A percentile compares a stretch with the other conserved stretches of the same genome.
Evolutionary conservation across 1,140 invertebrate species (phyloP).

Genomic region (Ganaspis sp.): DNA sequence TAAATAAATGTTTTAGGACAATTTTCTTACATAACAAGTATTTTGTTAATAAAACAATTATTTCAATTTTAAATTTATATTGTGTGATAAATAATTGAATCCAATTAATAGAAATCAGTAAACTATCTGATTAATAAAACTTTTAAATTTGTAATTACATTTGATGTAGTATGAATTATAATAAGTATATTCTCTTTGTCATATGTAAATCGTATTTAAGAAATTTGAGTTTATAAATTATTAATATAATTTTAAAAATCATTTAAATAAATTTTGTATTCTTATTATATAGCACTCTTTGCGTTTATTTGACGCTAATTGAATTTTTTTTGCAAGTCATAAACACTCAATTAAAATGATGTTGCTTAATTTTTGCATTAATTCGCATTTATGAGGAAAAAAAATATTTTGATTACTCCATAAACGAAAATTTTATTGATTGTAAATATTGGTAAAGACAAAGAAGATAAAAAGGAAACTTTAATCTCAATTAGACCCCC

Average conservation of each 20-base stretch:
- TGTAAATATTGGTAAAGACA: conserved; percentile 31
- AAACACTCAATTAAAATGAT: neutral
- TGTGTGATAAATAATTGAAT: too few species aligned
- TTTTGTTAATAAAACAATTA: too few species aligned
- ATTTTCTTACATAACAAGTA: too few species aligned
- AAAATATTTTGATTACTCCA: conserved; percentile 8
- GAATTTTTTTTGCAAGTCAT: neutral
- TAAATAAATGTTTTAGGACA: too few species aligned
- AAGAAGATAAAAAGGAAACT: conserved; percentile 22
- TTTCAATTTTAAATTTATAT: too few species aligned
- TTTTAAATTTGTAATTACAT: too few species aligned
- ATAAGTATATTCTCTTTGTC: too few species aligned
- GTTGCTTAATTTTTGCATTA: neutral
- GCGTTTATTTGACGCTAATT: neutral
- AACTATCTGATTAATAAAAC: too few species aligned
- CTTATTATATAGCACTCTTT: neutral
- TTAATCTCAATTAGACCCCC: conserved; percentile 56
- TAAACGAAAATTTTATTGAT: neutral
- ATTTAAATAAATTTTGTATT: neutral
- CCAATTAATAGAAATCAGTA: too few species aligned
- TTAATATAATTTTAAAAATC: neutral
- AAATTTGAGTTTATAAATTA: neutral
- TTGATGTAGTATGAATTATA: too few species aligned
- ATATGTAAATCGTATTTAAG: too few species aligned
- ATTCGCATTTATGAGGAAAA: neutral